Evolutionary conservation across 1,140 invertebrate species (phyloP).

Genomic region (Caenorhabditis briggsae): DNA sequence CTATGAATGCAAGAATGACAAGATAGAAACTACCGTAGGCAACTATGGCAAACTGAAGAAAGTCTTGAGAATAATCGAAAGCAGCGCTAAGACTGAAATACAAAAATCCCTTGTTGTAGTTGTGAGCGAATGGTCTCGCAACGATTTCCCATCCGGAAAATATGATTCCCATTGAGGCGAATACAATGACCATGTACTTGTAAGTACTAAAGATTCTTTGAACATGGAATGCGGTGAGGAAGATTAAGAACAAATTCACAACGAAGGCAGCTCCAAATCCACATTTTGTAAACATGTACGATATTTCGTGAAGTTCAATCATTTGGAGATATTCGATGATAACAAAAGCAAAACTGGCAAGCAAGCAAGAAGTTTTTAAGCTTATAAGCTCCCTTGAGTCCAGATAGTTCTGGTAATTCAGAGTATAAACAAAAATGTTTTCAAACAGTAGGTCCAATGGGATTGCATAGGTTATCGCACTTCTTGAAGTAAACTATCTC

Average conservation of each 20-base stretch:
- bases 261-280: not conserved
- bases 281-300: not conserved
- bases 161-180: not conserved
- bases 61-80: not conserved
- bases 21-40: not conserved
- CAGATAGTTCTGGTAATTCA: no score
- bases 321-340: no score
- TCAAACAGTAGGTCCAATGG: no score
- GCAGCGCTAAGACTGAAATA: not conserved
- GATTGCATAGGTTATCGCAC: no score
- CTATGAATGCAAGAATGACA: not conserved
- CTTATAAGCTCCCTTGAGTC: no score
- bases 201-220: not conserved
- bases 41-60: not conserved
- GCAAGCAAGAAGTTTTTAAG: no score
- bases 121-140: not conserved
- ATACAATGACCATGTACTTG: not conserved
- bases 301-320: no score
- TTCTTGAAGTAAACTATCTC: no score
- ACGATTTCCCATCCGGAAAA: not conserved
- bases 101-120: not conserved
- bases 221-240: not conserved
- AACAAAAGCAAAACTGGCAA: no score
- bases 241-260: not conserved
- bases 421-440: no score